Evolutionary conservation across 2,797 vertebrate species (phyloP).

Genomic region (Lerista edwardsae): DNA sequence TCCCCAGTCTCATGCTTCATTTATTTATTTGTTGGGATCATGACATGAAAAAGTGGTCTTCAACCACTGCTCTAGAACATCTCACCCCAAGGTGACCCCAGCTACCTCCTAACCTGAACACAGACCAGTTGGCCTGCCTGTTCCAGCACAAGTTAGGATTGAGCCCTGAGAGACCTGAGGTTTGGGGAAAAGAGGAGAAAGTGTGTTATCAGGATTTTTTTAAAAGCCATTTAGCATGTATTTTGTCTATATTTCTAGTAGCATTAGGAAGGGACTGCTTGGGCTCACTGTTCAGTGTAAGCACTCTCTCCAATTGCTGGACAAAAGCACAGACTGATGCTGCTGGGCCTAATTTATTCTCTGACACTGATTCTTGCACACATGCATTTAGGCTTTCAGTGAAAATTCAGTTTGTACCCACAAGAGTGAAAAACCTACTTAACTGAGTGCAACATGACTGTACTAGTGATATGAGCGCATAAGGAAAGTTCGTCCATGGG

Average conservation of each 20-base stretch:
- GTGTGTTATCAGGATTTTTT: too few relatives aligned
- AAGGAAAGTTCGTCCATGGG: neutral
- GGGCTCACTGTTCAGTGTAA: neutral
- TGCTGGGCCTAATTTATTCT: slow-evolving; percentile 41
- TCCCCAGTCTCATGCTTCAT: too few relatives aligned
- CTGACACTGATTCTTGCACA: slow-evolving; percentile 10
- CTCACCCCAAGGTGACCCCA: too few relatives aligned
- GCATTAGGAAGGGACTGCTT: neutral
- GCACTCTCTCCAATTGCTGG: neutral
- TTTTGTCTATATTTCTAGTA: slow-evolving; percentile 13
- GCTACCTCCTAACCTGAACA: too few relatives aligned
- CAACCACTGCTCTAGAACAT: too few relatives aligned
- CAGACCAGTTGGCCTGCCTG: too few relatives aligned
- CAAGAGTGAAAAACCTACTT: neutral
- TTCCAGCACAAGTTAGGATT: too few relatives aligned
- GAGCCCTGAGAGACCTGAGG: neutral
- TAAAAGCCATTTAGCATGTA: neutral
- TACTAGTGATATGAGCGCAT: slow-evolving; percentile 12
- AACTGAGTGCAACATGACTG: slow-evolving; percentile 14
- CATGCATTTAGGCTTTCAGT: neutral
- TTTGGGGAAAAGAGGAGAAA: neutral
- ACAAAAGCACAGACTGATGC: slow-evolving; percentile 24
- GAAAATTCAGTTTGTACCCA: slow-evolving; percentile 47
- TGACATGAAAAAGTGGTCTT: too few relatives aligned
- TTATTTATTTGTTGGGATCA: too few relatives aligned